Percentiles rank a stretch among this genome's conserved stretches.
Evolutionary conservation across 1,140 invertebrate genomes (phyloP).

Genomic region (Periplaneta americana): DNA sequence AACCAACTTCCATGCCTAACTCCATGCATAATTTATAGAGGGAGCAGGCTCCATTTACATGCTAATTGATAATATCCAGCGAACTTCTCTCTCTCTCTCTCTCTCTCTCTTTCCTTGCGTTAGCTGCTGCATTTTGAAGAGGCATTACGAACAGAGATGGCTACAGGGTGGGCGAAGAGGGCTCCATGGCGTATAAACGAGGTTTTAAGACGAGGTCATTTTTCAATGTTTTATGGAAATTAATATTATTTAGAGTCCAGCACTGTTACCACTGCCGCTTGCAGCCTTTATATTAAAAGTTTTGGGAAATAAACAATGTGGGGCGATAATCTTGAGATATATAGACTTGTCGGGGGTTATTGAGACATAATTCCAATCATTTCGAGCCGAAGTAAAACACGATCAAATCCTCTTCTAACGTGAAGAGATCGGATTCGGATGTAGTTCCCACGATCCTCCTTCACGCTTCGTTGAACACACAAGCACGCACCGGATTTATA

Average conservation of each 20-base stretch:
- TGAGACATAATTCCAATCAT: background rate
- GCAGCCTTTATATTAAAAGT: background rate
- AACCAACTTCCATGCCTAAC: background rate
- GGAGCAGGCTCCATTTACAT: conserved; percentile 11
- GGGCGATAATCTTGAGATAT: background rate
- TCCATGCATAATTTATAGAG: conserved; percentile 17
- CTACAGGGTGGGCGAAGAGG: background rate
- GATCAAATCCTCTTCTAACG: no score
- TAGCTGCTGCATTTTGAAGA: background rate
- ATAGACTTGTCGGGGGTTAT: no score
- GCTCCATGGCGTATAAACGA: background rate
- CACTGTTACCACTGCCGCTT: background rate
- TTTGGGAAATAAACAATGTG: background rate
- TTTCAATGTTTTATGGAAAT: background rate
- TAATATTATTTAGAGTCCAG: background rate
- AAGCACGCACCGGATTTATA: no score
- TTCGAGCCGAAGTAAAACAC: no score
- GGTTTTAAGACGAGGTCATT: conserved; percentile 3
- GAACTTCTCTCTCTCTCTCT: background rate
- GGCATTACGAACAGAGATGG: background rate
- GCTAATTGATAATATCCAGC: conserved; percentile 18
- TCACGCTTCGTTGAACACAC: no score
- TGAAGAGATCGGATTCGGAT: no score
- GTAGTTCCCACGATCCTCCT: no score
- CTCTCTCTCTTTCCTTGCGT: background rate